Base-by-base conservation (phyloP, 2,797 vertebrate genomes). In the Coccyzus lansbergi region DNA sequence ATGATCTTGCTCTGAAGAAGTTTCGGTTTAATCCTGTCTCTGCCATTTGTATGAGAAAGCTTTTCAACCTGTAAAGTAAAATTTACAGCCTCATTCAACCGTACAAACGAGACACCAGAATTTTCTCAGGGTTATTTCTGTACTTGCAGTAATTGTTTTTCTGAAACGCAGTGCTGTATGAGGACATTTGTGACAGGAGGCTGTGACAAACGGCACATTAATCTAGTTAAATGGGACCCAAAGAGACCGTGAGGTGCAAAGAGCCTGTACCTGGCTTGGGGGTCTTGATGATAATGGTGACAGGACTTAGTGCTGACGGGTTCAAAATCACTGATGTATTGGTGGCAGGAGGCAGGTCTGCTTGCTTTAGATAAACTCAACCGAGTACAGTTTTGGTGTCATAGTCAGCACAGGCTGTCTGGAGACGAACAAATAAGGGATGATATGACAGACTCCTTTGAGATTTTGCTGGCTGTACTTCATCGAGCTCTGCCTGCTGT, bases 401-500 rank as follows among this genome's bases (percentile, higher is more conserved):
- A 3, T 5, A 52, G 70, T 74, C 62, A 63, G 87, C 70, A 72
- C 63, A 25, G 9, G 59, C 81, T 92, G 83, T 78, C 77, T 94
- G 86, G 53, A 70, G 64, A 67, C 83, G 83, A 83, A 75, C 94
- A 83, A 91, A 83, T 75, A 78, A 56, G 62, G 76, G 65, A 49
- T 90, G 62, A 34, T 71, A 13, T 29, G 77, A 90, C 77, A 78
- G 80, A 33, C 62, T 88, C 40, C 76, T 82, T 38, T 71, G 88
- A 90, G 77, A 15, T 64, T 81, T 22, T 84, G 67, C 86, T 88
- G 90, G 77, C 67, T 88, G 58, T 79, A 44, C 63, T 88, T 68
- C 65, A 79, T 0, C 49, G 80, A 86, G 90, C 88, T 88, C 24
- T 74, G 58, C 65, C 76, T 58, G 74, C 83, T 88, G 86, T 62